Evolutionary conservation across 2,888 invertebrate genomes (phyloP).

Genomic region (Unio delphinus): DNA sequence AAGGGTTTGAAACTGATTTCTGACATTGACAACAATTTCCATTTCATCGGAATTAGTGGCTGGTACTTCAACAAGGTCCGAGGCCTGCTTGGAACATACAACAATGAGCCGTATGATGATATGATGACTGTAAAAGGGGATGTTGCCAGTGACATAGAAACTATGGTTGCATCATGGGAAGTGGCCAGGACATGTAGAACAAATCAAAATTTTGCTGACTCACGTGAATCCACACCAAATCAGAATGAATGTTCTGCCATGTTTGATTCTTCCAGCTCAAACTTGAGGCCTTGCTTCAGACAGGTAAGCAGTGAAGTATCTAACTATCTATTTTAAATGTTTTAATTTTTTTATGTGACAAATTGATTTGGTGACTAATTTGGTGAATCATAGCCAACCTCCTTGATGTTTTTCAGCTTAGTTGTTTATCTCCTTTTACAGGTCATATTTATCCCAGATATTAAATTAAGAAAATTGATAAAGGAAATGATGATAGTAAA

Average conservation of each 20-base stretch:
- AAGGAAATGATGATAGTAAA: no score
- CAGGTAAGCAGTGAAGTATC: constrained; percentile 69
- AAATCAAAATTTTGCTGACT: constrained; percentile 37
- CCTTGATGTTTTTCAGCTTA: no score
- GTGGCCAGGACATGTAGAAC: constrained; percentile 47
- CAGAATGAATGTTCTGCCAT: constrained; percentile 79
- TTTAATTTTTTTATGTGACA: no score
- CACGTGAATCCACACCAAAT: constrained; percentile 43
- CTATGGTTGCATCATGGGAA: constrained; percentile 84
- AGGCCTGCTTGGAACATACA: constrained; percentile 90
- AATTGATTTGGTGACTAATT: no score
- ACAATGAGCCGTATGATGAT: constrained; percentile 91
- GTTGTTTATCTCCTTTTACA: no score
- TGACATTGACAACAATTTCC: constrained; percentile 32
- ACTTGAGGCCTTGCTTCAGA: constrained; percentile 74
- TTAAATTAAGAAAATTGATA: no score
- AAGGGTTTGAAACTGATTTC: constrained; percentile 73
- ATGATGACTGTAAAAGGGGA: constrained; percentile 78
- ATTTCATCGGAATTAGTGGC: constrained; percentile 78
- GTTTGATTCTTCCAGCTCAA: constrained; percentile 78
- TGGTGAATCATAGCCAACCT: no score
- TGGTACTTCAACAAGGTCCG: constrained; percentile 93
- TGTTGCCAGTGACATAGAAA: constrained; percentile 74
- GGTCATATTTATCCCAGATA: no score
- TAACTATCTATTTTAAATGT: no score